Percentiles rank a stretch among this genome's conserved stretches.
phyloP scores from a whole-genome alignment of 2,797 vertebrate genomes.

The Gymnodraco acuticeps region DNA sequence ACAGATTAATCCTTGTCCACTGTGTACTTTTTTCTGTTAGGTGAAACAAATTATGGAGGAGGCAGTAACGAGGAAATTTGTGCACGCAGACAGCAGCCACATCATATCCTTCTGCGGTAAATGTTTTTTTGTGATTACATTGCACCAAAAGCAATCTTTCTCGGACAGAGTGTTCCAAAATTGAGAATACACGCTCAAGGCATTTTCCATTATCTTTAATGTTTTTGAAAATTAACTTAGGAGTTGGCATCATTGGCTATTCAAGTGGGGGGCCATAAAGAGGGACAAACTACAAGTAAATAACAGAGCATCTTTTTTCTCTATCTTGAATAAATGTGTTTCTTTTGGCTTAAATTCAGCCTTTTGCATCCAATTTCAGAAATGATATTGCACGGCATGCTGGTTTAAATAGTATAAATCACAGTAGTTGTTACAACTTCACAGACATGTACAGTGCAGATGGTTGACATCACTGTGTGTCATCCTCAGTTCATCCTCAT shows the following conservation, averaged over 20 bases:
- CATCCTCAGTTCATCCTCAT: constrained; percentile 63
- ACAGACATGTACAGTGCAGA: constrained; percentile 35
- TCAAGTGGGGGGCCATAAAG: neutral
- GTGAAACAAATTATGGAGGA: constrained; percentile 99
- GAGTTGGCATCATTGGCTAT: neutral
- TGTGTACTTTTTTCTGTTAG: constrained; percentile 74
- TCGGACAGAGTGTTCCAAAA: neutral
- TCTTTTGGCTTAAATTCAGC: neutral
- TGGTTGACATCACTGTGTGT: constrained; percentile 49
- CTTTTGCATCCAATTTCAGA: neutral
- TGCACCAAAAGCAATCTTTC: neutral
- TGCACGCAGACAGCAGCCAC: constrained; percentile 98
- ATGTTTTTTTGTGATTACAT: constrained; percentile 43
- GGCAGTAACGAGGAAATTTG: constrained; percentile 96
- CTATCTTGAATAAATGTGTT: neutral
- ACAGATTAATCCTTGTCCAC: constrained; percentile 28
- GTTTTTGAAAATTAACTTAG: neutral
- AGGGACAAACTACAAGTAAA: neutral
- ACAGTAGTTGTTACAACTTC: constrained; percentile 14
- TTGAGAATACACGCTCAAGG: neutral
- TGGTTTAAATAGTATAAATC: neutral
- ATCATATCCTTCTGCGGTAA: constrained; percentile 98
- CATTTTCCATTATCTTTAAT: constrained; percentile 5
- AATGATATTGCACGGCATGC: neutral
- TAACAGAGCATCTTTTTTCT: neutral